Conservation (phyloP, 1,140 invertebrate genomes). For the Sarcophaga bullata region DNA sequence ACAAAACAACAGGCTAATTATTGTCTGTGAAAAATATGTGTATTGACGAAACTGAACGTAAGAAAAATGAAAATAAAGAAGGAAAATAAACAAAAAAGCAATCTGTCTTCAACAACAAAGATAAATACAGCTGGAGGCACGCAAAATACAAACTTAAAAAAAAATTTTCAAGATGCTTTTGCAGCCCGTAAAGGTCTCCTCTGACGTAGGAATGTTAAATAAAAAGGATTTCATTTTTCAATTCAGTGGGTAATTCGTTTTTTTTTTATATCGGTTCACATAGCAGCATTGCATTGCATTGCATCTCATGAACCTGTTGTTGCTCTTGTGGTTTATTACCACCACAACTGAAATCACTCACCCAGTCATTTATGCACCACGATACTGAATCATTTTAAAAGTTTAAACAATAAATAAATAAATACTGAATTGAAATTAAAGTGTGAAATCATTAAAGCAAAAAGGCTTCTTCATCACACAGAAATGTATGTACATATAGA, state of each 20-base stretch:
- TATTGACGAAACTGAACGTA: neutral
- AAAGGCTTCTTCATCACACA: neutral
- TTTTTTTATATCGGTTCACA: neutral
- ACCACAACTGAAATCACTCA: neutral
- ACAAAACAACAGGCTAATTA: neutral
- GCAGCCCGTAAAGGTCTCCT: neutral
- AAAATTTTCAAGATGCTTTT: neutral
- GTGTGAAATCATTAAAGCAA: neutral
- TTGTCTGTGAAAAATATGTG: neutral
- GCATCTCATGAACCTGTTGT: constrained; percentile 1
- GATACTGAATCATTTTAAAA: neutral
- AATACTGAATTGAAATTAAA: constrained; percentile 15
- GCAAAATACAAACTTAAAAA: neutral
- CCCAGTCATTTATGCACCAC: neutral
- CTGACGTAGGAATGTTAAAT: neutral
- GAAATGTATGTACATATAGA: no score
- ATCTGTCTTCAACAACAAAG: constrained; percentile 14
- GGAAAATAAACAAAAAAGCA: neutral
- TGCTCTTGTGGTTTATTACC: constrained; percentile 9
- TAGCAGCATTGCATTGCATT: neutral
- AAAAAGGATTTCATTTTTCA: neutral
- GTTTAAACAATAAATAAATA: neutral
- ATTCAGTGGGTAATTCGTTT: neutral
- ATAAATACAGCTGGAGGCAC: neutral
- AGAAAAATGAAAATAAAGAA: no score